phyloP scores from a whole-genome alignment of 2,113 vertebrate species.

The Gymnarchus niloticus region DNA sequence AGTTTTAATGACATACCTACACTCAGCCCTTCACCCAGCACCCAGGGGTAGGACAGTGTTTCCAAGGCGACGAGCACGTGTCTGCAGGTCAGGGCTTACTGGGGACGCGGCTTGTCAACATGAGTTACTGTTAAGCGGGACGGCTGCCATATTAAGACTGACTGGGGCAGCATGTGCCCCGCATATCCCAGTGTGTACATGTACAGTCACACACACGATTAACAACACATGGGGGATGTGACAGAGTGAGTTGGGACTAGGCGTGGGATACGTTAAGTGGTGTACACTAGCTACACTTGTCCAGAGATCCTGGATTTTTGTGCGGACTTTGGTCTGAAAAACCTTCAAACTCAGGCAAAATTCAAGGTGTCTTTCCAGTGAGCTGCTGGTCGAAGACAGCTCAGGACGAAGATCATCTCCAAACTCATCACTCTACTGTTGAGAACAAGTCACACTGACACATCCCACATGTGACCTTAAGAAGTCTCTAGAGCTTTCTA shows the following conservation, averaged over 20 bases:
- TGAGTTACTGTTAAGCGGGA: conserved; percentile 31
- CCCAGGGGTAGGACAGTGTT: conserved; percentile 60
- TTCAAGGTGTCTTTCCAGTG: too few relatives aligned
- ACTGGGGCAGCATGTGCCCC: conserved; percentile 1
- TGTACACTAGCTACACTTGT: neutral
- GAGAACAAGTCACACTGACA: neutral
- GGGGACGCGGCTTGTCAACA: conserved; percentile 28
- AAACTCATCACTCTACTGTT: too few relatives aligned
- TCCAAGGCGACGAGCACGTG: conserved; percentile 37
- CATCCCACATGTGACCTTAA: neutral
- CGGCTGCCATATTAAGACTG: neutral
- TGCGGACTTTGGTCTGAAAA: neutral
- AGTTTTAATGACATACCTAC: conserved; percentile 70
- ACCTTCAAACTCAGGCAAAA: too few relatives aligned
- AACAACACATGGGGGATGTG: neutral
- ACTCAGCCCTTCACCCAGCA: conserved; percentile 40
- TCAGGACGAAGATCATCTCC: neutral
- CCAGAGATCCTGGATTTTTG: neutral
- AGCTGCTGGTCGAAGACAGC: neutral
- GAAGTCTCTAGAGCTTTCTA: neutral
- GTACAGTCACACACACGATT: neutral
- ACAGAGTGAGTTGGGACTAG: conserved; percentile 1
- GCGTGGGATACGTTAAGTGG: neutral
- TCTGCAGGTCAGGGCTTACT: conserved; percentile 19
- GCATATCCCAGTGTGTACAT: neutral